A percentile compares a stretch with the other conserved stretches of the same genome.
phyloP scores from a whole-genome alignment of 2,797 vertebrate genomes.

The Labroides dimidiatus region DNA sequence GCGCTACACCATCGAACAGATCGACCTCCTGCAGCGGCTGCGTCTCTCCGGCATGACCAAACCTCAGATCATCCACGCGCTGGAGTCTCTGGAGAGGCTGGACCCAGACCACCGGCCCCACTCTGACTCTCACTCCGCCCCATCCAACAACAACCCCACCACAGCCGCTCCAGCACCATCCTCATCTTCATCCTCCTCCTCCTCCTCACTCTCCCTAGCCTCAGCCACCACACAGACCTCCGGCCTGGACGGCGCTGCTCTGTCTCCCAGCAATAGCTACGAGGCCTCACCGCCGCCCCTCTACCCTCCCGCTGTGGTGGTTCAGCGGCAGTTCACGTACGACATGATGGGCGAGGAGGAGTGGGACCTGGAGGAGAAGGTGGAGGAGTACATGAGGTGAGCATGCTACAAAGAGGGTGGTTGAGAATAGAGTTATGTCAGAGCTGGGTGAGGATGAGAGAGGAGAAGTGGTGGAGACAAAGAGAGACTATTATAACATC shows the following conservation, averaged over 20 bases:
- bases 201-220: constrained; percentile 85
- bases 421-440: constrained; percentile 7
- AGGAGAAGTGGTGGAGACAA: constrained; percentile 39
- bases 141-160: constrained; percentile 60
- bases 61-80: constrained; percentile 87
- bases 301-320: constrained; percentile 79
- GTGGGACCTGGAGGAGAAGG: constrained; percentile 89
- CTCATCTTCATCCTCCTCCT: constrained; percentile 82
- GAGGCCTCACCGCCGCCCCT: constrained; percentile 88
- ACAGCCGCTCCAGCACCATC: constrained; percentile 68
- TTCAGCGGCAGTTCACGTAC: constrained; percentile 85
- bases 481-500: constrained; percentile 76
- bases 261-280: constrained; percentile 88
- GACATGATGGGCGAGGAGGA: constrained; percentile 87
- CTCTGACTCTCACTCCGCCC: constrained; percentile 77
- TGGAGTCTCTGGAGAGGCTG: constrained; percentile 88
- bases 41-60: constrained; percentile 88
- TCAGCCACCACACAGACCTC: constrained; percentile 89
- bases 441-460: constrained; percentile 29
- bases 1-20: constrained; percentile 89
- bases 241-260: constrained; percentile 81
- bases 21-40: constrained; percentile 88
- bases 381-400: constrained; percentile 91
- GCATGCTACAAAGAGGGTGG: background rate
- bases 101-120: constrained; percentile 84